These are phyloP conservation scores for Neofelis nebulosa DNA, from an alignment of 2,113 vertebrate species.

Conservation along the genomic window DNA sequence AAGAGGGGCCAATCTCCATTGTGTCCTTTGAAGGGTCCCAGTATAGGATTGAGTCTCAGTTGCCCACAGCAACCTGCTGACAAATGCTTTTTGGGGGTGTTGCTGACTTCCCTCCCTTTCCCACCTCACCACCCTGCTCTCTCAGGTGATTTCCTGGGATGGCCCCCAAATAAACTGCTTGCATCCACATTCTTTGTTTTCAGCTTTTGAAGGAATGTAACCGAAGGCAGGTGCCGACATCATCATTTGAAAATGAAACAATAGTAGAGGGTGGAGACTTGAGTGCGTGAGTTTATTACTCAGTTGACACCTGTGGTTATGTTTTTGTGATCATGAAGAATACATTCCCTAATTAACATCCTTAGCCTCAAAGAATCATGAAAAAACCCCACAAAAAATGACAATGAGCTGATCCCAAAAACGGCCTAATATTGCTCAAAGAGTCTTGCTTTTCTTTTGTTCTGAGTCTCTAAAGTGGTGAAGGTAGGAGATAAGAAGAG, in stretches of 20 bases:
- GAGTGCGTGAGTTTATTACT: rapidly evolving
- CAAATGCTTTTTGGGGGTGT: background rate
- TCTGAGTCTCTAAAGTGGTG: background rate
- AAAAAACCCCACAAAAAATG: background rate
- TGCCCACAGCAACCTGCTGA: background rate
- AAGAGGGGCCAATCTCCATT: background rate
- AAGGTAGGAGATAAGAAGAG: background rate
- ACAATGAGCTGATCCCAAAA: background rate
- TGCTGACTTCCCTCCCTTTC: background rate
- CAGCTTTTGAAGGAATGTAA: background rate
- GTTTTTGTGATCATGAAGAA: background rate
- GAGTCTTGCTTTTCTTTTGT: background rate
- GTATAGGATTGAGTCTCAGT: background rate
- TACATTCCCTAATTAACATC: background rate
- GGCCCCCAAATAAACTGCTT: background rate
- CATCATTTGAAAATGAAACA: background rate
- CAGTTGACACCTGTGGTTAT: background rate
- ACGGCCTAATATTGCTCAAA: background rate
- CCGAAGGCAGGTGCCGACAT: background rate
- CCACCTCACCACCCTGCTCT: background rate
- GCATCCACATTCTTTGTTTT: background rate
- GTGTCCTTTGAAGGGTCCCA: background rate
- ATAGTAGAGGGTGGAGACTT: background rate
- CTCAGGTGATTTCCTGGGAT: background rate
- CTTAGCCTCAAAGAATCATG: background rate